Conservation (phyloP, 2,797 vertebrate genomes). For the Pogoniulus pusillus region DNA sequence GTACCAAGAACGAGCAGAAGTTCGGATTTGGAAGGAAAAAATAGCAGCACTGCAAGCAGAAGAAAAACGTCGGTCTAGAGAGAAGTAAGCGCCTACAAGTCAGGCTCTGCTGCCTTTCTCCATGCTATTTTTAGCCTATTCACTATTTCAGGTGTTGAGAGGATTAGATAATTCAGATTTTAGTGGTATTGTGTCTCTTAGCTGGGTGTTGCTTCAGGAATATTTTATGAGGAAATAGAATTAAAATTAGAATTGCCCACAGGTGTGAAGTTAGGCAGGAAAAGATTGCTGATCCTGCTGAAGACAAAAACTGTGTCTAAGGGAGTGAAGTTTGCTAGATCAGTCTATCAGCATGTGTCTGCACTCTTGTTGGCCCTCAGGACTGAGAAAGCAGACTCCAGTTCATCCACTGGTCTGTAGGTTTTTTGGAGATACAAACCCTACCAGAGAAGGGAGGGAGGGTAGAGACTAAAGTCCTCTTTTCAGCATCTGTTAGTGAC, state of each 20-base stretch:
- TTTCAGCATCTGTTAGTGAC: neutral
- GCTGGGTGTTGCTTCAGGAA: neutral
- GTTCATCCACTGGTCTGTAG: neutral
- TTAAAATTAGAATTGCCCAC: neutral
- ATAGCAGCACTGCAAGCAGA: conserved; percentile 62
- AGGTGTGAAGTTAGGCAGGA: neutral
- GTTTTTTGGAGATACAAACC: neutral
- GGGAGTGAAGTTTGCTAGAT: neutral
- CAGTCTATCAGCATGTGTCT: neutral
- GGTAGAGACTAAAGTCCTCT: neutral
- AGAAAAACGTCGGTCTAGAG: conserved; percentile 55
- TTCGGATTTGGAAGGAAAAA: conserved; percentile 76
- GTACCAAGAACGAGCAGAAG: conserved; percentile 58
- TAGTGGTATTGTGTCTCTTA: neutral
- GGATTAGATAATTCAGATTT: neutral
- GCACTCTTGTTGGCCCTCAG: neutral
- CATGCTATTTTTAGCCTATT: neutral
- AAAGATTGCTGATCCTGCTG: neutral
- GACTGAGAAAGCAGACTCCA: neutral
- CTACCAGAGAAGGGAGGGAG: neutral
- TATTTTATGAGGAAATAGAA: neutral
- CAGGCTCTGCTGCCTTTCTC: neutral
- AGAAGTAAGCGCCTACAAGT: conserved; percentile 71
- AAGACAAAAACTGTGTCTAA: neutral
- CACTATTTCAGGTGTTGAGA: neutral